These are phyloP conservation scores for Temnothorax longispinosus DNA, from an alignment of 1,140 invertebrate species.

Conservation along the genomic window DNA sequence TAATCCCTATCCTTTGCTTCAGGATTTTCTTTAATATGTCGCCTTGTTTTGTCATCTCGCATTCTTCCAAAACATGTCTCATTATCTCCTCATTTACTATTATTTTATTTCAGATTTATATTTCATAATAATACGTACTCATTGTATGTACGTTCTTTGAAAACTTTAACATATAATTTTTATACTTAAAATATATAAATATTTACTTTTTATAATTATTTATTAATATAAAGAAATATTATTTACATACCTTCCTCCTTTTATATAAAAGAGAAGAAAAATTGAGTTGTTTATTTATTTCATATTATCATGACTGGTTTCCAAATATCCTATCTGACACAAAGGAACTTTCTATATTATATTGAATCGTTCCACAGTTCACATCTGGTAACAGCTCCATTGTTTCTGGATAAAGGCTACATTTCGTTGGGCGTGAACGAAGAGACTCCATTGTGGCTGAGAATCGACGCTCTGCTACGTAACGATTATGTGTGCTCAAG, in stretches of 20 bases:
- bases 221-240: background rate
- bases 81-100: too few relatives aligned
- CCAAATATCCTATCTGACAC: background rate
- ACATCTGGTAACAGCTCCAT: background rate
- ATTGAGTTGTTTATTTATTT: background rate
- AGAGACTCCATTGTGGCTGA: constrained; percentile 35
- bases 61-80: too few relatives aligned
- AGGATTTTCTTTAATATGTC: too few relatives aligned
- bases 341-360: constrained; percentile 10
- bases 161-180: background rate
- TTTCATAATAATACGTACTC: too few relatives aligned
- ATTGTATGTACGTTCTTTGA: background rate
- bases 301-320: background rate
- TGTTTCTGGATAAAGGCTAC: constrained; percentile 41
- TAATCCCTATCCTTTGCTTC: too few relatives aligned
- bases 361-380: background rate
- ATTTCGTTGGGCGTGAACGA: constrained; percentile 24
- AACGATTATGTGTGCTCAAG: constrained; percentile 50
- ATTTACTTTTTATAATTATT: background rate
- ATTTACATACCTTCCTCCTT: background rate
- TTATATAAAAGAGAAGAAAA: background rate
- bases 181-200: background rate
- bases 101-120: too few relatives aligned
- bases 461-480: constrained; percentile 20
- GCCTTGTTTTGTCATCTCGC: too few relatives aligned